Base-by-base conservation (phyloP, 1,140 invertebrate genomes). In the Melitaea cinxia region DNA sequence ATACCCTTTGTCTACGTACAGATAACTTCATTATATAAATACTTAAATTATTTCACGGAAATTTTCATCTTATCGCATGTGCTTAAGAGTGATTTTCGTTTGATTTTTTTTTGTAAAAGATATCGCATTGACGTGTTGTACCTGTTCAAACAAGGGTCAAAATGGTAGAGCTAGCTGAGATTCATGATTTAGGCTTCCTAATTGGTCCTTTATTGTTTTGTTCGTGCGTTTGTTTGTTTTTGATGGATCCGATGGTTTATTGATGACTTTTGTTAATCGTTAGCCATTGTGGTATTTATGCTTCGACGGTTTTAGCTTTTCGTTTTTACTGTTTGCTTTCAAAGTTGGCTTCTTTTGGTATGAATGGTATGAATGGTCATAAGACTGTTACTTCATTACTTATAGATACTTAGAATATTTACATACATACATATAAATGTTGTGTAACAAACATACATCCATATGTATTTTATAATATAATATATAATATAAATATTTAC, bases 191-290 rank as follows among this genome's bases (percentile, higher is more conserved):
- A 75, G 70, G 60, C 61, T 49, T 57, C 23, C 63, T 82, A 78
- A 82, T 82, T 80, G 77, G 68, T 64, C 58, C 58, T 68, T 72
- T 72, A 73, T 72, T 74, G 73, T 75, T 75, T 75, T 61, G 69
- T 72, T 72, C 49, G 28, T n/a, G 24, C 52, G 66, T 66, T 69
- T 69, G 59, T 57, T 70, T 72, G 54, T 42, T 60, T 33, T 50
- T 35, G 23, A 26, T 50, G 17, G 17, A 50, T 30, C 17, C 14
- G 17, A 45, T 15, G 15, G 17, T 59, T 23, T 35, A 49, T 33
- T 49, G 26, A 59, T 49, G 26, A 19, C 42, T 33, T 59, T 59
- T 42, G 37, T 42, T 17, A 42, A 42, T 42, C 15, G 17, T 37
- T 12, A 37, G 14, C 2, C n/a, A 42, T 42, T 7, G 37, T 42